These are phyloP conservation scores for Camelus dromedarius DNA, from an alignment of 2,113 vertebrate species.

Conservation along the genomic window DNA sequence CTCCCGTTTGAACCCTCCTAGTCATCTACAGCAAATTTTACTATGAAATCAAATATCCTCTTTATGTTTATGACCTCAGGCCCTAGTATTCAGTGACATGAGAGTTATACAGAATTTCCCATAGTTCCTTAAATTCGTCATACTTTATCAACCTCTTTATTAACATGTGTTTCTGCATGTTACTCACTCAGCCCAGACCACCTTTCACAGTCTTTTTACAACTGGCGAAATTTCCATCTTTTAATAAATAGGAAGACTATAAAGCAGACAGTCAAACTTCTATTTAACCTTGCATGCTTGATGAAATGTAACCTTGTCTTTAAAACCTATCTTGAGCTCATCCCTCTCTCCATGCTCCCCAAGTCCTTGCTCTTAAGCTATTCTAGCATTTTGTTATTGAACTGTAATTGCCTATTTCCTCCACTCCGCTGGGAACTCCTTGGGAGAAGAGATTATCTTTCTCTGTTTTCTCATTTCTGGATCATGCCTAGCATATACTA, in stretches of 20 bases:
- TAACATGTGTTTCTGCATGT: neutral
- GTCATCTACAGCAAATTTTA: neutral
- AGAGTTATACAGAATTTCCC: neutral
- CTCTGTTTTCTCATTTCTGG: neutral
- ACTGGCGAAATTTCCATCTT: neutral
- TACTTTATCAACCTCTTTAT: neutral
- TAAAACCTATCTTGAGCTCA: neutral
- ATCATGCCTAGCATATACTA: neutral
- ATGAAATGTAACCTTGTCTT: neutral
- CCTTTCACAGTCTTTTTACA: neutral
- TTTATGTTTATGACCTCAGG: neutral
- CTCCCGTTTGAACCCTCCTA: neutral
- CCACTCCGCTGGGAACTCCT: neutral
- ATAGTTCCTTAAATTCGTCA: too few species aligned
- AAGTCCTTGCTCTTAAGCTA: neutral
- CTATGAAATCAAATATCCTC: neutral
- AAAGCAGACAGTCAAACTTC: neutral
- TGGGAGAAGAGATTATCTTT: neutral
- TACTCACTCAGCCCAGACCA: neutral
- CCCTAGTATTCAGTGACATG: neutral
- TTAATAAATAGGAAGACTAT: neutral
- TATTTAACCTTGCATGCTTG: neutral
- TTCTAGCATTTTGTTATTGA: neutral
- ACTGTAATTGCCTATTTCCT: neutral
- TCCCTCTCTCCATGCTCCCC: rapidly evolving